phyloP scores from a whole-genome alignment of 2,113 vertebrate genomes.

The Antechinus flavipes region DNA sequence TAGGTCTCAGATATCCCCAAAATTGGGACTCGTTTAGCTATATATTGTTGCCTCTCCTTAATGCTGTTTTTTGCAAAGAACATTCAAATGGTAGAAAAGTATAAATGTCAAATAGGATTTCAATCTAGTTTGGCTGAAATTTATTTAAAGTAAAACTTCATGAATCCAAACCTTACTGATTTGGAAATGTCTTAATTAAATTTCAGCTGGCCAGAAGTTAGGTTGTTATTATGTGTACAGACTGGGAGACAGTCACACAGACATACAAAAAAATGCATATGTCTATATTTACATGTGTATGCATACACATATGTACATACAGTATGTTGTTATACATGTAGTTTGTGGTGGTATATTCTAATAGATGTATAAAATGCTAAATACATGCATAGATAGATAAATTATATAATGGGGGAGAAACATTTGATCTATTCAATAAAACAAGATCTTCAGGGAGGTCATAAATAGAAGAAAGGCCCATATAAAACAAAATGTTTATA shows the following conservation, averaged over 20 bases:
- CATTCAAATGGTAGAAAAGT: background rate
- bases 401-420: background rate
- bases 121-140: background rate
- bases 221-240: background rate
- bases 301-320: background rate
- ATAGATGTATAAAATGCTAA: background rate
- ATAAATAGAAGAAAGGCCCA: background rate
- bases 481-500: background rate
- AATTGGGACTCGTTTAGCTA: background rate
- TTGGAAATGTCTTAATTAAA: background rate
- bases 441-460: background rate
- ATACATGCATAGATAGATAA: background rate
- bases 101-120: background rate
- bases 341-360: background rate
- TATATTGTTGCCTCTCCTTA: background rate
- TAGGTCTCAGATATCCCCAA: background rate
- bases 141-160: background rate
- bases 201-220: background rate
- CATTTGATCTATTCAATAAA: background rate
- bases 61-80: background rate
- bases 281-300: background rate
- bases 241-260: background rate
- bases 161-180: background rate
- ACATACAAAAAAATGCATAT: background rate
- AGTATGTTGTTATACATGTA: background rate